phyloP scores from a whole-genome alignment of 1,140 invertebrate genomes.

The Cotesia chilonis region DNA sequence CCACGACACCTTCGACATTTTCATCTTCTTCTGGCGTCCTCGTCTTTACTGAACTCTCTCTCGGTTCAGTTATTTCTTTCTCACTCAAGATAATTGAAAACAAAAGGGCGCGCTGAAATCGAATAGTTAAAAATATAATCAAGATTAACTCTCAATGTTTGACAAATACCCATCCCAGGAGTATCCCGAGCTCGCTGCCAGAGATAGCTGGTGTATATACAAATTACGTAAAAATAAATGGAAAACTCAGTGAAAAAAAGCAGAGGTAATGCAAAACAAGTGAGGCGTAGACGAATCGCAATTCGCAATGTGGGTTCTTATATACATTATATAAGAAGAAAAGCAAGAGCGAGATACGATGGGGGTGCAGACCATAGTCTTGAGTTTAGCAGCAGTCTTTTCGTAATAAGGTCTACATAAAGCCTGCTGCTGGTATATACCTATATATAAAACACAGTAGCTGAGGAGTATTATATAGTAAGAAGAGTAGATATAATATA shows the following conservation, averaged over 20 bases:
- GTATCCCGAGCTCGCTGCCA: neutral
- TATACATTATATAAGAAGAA: no score
- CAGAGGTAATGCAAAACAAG: no score
- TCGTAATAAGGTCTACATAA: no score
- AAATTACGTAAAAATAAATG: no score
- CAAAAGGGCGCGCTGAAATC: neutral
- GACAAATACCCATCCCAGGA: neutral
- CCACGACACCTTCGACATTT: slow-evolving; percentile 15
- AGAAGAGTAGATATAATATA: slow-evolving; percentile 37
- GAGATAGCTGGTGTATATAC: no score
- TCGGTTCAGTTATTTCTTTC: neutral
- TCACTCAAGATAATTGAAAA: slow-evolving; percentile 16
- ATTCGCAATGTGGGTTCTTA: no score
- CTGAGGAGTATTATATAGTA: slow-evolving; percentile 25
- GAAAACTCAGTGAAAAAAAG: no score
- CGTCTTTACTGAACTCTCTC: neutral
- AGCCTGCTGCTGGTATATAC: no score
- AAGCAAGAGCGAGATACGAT: no score
- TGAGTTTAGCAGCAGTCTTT: no score
- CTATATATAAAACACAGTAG: neutral
- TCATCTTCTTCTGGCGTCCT: neutral
- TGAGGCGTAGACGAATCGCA: no score
- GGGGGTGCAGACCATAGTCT: no score
- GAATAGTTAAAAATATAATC: neutral
- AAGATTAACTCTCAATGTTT: neutral